These are phyloP conservation scores for Oryctes rhinoceros DNA, from an alignment of 1,140 invertebrate genomes.

Conservation along the genomic window DNA sequence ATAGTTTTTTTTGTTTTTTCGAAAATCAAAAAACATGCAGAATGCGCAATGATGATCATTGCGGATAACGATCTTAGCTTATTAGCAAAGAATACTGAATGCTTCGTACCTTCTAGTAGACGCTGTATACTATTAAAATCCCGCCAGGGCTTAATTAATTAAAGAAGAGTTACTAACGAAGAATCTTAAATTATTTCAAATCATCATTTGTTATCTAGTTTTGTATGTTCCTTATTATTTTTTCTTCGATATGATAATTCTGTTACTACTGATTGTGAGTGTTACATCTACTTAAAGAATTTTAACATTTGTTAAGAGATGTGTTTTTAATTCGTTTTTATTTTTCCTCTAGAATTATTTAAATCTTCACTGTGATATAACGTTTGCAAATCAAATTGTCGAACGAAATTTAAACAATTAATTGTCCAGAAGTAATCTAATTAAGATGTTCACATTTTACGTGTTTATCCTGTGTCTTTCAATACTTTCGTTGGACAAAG, in stretches of 20 bases:
- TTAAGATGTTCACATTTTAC: no score
- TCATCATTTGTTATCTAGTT: neutral
- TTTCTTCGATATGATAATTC: neutral
- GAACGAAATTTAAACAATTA: no score
- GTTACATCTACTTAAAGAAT: no score
- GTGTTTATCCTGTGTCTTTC: no score
- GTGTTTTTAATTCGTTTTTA: constrained; percentile 24
- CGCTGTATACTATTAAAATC: neutral
- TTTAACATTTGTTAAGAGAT: neutral
- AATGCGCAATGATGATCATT: neutral
- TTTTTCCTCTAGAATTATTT: neutral
- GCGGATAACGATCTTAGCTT: neutral
- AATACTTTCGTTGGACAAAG: no score
- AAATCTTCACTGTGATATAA: neutral
- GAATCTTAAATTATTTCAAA: neutral
- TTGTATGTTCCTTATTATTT: no score
- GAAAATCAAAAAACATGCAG: no score
- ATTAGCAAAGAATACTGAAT: constrained; percentile 3
- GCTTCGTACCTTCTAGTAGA: no score
- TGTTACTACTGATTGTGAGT: neutral
- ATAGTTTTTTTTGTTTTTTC: no score
- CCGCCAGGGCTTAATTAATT: neutral
- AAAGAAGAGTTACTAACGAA: neutral
- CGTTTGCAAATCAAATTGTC: no score
- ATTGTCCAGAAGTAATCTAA: no score